A percentile compares a stretch with the other conserved stretches of the same genome.
phyloP scores from a whole-genome alignment of 2,797 vertebrate species.

The Phataginus tetradactyla region DNA sequence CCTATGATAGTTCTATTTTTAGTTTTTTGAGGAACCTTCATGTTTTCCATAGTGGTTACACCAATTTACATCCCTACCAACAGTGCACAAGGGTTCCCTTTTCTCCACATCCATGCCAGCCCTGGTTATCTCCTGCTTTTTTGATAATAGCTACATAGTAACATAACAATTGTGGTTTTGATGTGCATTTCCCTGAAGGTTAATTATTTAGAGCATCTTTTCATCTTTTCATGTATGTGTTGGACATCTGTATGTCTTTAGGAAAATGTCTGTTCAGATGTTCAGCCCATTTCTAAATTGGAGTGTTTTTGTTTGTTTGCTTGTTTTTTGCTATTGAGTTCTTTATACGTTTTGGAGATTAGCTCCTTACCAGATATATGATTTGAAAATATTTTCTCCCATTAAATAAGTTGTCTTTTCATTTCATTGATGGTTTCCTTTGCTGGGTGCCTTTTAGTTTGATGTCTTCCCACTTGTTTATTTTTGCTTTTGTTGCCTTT shows the following conservation, averaged over 20 bases:
- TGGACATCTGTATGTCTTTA: not conserved
- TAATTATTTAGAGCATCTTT: not conserved
- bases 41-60: not conserved
- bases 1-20: not conserved
- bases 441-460: not conserved
- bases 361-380: not conserved
- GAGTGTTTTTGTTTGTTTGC: not conserved
- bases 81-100: not conserved
- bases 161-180: not conserved
- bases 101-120: not conserved
- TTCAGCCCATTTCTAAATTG: not conserved
- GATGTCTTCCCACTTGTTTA: not conserved
- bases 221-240: not conserved
- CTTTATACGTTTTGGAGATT: not conserved
- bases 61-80: not conserved
- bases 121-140: not conserved
- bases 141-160: not conserved
- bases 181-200: not conserved
- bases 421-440: not conserved
- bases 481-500: not conserved
- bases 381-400: not conserved
- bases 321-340: not conserved
- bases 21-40: not conserved
- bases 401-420: not conserved
- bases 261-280: not conserved